These are phyloP conservation scores for Drosophila mojavensis DNA, from an alignment of 1,140 invertebrate genomes.

Conservation along the genomic window DNA sequence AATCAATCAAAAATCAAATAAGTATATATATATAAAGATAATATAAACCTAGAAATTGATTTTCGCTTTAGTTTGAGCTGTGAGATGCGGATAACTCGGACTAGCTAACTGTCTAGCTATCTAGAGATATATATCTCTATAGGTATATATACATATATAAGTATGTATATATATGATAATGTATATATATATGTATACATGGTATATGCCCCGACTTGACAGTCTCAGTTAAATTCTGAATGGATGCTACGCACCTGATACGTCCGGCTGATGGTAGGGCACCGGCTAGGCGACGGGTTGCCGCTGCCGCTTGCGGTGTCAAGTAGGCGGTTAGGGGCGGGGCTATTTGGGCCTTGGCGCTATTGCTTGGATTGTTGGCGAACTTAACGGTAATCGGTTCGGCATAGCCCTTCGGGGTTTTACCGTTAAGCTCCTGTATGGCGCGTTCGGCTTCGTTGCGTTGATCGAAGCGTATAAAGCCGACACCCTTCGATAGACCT, in stretches of 20 bases:
- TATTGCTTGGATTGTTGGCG: conserved; percentile 87
- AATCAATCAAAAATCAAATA: too few species aligned
- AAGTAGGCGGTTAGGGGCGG: conserved; percentile 85
- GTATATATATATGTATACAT: conserved; percentile 5
- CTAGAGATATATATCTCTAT: background rate
- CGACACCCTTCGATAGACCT: conserved; percentile 86
- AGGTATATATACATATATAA: background rate
- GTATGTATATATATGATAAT: background rate
- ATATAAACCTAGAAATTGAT: background rate
- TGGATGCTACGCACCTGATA: conserved; percentile 67
- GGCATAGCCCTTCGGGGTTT: conserved; percentile 86
- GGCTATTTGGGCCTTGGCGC: conserved; percentile 86
- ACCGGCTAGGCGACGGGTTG: conserved; percentile 76
- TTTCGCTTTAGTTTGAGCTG: background rate
- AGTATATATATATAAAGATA: background rate
- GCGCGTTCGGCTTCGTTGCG: conserved; percentile 86
- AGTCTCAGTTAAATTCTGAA: background rate
- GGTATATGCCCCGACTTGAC: background rate
- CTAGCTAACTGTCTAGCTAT: too few species aligned
- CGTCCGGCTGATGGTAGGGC: conserved; percentile 79
- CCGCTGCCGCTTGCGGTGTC: conserved; percentile 84
- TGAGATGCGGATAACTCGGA: too few species aligned
- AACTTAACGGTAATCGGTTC: conserved; percentile 87
- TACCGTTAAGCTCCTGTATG: conserved; percentile 87
- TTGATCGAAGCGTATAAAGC: conserved; percentile 87